These are phyloP conservation scores for Echiichthys vipera DNA, from an alignment of 2,797 vertebrate genomes.

Conservation along the genomic window DNA sequence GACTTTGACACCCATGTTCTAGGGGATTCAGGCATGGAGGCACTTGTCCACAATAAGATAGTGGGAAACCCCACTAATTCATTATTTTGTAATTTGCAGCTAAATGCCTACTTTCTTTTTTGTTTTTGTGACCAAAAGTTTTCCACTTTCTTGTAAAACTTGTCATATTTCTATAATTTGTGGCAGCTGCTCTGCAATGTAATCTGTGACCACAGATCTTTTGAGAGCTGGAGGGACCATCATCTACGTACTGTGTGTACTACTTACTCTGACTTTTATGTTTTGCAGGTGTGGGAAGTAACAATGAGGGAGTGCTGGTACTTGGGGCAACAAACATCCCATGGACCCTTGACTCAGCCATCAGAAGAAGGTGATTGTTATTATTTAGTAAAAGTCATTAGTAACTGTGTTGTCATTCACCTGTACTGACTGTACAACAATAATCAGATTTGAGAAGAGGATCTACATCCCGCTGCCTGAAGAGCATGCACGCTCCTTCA, in stretches of 20 bases:
- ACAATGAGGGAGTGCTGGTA: conserved; percentile 98
- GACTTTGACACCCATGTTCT: too few relatives aligned
- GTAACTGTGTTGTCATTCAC: not conserved
- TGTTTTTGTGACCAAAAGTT: not conserved
- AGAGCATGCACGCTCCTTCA: conserved; percentile 92
- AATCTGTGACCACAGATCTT: not conserved
- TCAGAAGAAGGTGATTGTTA: conserved; percentile 91
- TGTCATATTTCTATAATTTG: not conserved
- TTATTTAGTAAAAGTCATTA: not conserved
- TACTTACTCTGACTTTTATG: conserved; percentile 1
- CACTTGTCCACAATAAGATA: not conserved
- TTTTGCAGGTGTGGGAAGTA: conserved; percentile 91
- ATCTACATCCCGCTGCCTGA: conserved; percentile 99
- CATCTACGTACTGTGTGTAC: not conserved
- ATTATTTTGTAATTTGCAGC: not conserved
- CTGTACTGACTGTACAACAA: conserved; percentile 37
- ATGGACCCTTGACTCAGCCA: conserved; percentile 98
- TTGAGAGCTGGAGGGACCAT: not conserved
- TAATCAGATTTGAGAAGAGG: conserved; percentile 95
- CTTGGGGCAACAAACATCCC: conserved; percentile 99
- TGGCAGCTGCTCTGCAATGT: not conserved
- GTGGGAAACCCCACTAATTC: not conserved
- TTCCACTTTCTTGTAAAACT: too few relatives aligned
- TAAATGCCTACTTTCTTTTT: not conserved
- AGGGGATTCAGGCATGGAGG: not conserved